phyloP scores from a whole-genome alignment of 2,113 vertebrate species.

The Lophotis ruficrista region DNA sequence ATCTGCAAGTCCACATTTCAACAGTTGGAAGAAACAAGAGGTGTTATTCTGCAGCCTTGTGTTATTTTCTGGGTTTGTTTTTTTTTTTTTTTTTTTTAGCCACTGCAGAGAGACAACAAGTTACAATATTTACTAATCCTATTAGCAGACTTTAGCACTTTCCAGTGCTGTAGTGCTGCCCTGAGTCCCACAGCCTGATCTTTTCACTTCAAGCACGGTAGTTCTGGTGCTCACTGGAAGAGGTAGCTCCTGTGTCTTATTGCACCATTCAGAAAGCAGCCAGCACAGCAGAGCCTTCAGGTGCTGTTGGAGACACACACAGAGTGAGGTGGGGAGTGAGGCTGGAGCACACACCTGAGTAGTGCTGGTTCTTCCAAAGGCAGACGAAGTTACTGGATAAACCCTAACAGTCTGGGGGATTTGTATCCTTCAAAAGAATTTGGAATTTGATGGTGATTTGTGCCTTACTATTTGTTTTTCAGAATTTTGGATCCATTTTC shows the following conservation, averaged over 20 bases:
- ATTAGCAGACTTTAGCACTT: neutral
- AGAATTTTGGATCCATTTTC: neutral
- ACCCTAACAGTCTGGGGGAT: neutral
- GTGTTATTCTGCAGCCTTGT: neutral
- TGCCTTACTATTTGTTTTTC: neutral
- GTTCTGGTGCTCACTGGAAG: neutral
- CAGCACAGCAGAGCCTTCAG: neutral
- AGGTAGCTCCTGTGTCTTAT: neutral
- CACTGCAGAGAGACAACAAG: neutral
- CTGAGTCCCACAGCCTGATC: neutral
- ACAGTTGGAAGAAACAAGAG: neutral
- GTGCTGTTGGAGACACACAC: neutral
- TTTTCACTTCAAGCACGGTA: neutral
- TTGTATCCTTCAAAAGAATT: neutral
- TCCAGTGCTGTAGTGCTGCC: neutral
- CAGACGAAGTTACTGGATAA: neutral
- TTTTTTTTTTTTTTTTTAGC: neutral
- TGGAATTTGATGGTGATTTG: neutral
- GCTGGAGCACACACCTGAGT: neutral
- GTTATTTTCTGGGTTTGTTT: neutral
- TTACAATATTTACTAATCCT: neutral
- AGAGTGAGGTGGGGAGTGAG: neutral
- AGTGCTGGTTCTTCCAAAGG: neutral
- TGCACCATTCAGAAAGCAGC: neutral
- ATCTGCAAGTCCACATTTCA: neutral